Evolutionary conservation across 2,888 invertebrate species (phyloP).

Genomic region (Apotomis turbidana): DNA sequence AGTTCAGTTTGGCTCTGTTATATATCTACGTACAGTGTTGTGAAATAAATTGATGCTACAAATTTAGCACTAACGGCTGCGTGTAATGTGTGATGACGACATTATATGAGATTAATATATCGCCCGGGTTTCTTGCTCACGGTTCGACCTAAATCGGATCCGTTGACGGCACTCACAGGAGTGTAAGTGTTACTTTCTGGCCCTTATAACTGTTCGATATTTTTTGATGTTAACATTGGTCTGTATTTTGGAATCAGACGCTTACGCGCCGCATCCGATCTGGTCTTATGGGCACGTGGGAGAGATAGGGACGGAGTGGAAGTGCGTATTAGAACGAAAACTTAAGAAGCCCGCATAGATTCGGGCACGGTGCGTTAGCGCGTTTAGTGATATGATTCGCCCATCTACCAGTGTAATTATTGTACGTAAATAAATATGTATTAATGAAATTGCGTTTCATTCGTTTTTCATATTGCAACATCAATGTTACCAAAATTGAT

Average conservation of each 20-base stretch:
- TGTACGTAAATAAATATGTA: slow-evolving; percentile 51
- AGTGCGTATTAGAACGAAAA: too few relatives aligned
- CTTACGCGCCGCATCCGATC: not conserved
- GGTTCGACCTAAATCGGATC: slow-evolving; percentile 17
- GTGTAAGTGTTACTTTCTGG: slow-evolving; percentile 17
- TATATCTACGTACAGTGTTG: slow-evolving; percentile 1
- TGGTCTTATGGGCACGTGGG: not conserved
- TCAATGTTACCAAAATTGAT: too few relatives aligned
- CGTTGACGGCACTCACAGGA: not conserved
- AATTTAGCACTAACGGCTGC: slow-evolving; percentile 11
- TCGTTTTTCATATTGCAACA: not conserved
- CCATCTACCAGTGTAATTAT: slow-evolving; percentile 49
- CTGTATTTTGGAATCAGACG: not conserved
- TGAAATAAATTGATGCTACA: slow-evolving; percentile 8
- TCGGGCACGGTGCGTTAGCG: not conserved
- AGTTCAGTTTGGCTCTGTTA: not conserved
- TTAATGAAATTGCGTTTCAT: slow-evolving; percentile 40
- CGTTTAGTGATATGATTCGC: slow-evolving; percentile 37
- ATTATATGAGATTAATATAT: slow-evolving; percentile 11
- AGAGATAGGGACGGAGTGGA: too few relatives aligned
- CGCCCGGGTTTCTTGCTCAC: slow-evolving; percentile 9
- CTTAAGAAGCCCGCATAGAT: not conserved
- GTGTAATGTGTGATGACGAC: slow-evolving; percentile 4
- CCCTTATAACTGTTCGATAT: not conserved
- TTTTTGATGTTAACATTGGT: not conserved